Base-by-base conservation (phyloP, 2,113 vertebrate species). In the Synchiropus splendidus region DNA sequence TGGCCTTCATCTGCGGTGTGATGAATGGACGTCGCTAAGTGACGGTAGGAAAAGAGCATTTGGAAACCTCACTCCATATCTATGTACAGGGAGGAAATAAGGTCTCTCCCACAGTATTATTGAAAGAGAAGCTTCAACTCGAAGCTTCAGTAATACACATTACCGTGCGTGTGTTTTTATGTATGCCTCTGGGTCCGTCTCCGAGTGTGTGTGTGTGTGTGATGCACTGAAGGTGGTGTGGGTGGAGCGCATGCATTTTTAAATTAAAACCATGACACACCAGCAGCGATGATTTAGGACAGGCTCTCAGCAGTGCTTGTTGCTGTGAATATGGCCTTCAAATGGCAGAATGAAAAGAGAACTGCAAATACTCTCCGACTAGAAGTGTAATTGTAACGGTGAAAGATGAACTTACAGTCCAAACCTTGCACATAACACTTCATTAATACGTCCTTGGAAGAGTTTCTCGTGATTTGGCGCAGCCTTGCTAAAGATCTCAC, bases 211-310 rank as follows among this genome's bases (percentile, higher is more conserved):
- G 40, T 16, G 15, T 15, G 15, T 32, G 9, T 55, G 40, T 27
- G 18, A 37, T 48, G 17, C 36, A 57, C 39, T 58, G 44, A 62
- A 47, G 35, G 57, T 30, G 12, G 64, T 64, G 67, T 75, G 60
- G 69, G 67, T 64, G 70, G 64, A 65, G 65, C 48, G 39, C 58
- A 57, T 76, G 68, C 75, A 80, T 76, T 76, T 74, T 74, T 74
- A 68, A 74, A 80, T 74, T 72, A 65, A 76, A 78, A 74, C 68
- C 75, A 78, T 70, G 72, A 72, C 70, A 74, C 67, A 58, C 58
- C 58, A 44, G 31, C 56, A 32, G 61, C 51, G 58, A 61, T 70
- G 72, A 78, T 72, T 68, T 74, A 76, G 65, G 58, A 8, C 37
- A n/a, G 52, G 54, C 37, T 53, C 30, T 49, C 39, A 48, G 57